Percentiles rank a stretch among this genome's conserved stretches.
These are phyloP conservation scores for Caenorhabditis wallacei DNA, from an alignment of 2,888 invertebrate genomes.

Conservation along the genomic window DNA sequence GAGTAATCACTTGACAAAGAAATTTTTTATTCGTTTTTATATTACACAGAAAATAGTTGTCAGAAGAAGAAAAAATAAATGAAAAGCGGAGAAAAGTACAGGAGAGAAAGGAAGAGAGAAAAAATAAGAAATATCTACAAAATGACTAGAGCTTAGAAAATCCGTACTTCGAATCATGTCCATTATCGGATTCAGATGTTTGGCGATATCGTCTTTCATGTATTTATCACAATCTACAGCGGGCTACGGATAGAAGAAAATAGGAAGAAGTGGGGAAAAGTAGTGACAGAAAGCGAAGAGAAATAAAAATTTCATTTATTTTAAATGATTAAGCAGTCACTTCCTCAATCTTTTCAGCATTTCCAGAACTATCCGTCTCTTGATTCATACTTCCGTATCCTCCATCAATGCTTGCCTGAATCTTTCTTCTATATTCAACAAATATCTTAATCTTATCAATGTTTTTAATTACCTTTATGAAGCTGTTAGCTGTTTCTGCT, in stretches of 20 bases:
- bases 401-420: slow-evolving; percentile 68
- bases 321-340: background rate
- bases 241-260: slow-evolving; percentile 5
- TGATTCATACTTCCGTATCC: slow-evolving; percentile 73
- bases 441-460: slow-evolving; percentile 57
- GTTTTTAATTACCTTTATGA: slow-evolving; percentile 56
- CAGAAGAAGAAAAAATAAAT: background rate
- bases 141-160: slow-evolving; percentile 28
- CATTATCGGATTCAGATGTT: slow-evolving; percentile 30
- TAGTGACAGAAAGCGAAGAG: background rate
- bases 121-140: slow-evolving; percentile 11
- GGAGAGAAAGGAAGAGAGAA: background rate
- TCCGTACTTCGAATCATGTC: slow-evolving; percentile 39
- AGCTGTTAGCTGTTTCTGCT: slow-evolving; percentile 51
- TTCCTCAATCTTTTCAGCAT: slow-evolving; percentile 34
- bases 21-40: background rate
- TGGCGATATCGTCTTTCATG: slow-evolving; percentile 37
- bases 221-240: slow-evolving; percentile 53
- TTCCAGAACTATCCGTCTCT: slow-evolving; percentile 52
- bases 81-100: background rate
- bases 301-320: background rate
- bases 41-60: background rate
- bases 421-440: slow-evolving; percentile 67
- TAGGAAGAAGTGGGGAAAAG: background rate
- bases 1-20: too few relatives aligned